Percentiles rank a stretch among this genome's conserved stretches.
Evolutionary conservation across 2,113 vertebrate genomes (phyloP).

Genomic region (Syrrhaptes paradoxus): DNA sequence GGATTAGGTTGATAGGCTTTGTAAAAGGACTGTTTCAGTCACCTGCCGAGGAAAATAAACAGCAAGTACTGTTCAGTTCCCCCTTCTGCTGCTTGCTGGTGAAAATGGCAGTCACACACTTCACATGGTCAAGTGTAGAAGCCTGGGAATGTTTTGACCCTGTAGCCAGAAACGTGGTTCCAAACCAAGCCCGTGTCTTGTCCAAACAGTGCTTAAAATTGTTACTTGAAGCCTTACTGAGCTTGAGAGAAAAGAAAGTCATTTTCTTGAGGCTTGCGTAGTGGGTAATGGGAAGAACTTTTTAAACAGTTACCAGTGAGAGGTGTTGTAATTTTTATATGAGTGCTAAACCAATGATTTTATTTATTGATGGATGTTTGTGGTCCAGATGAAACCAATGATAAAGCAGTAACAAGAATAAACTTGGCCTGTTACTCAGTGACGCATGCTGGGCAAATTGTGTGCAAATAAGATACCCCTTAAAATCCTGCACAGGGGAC

Average conservation of each 20-base stretch:
- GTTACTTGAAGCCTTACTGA: constrained; percentile 31
- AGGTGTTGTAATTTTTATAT: background rate
- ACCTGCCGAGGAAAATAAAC: constrained; percentile 17
- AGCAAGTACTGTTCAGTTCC: background rate
- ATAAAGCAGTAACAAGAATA: constrained; percentile 43
- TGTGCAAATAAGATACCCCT: background rate
- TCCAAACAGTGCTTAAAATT: constrained; percentile 2
- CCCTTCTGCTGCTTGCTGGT: background rate
- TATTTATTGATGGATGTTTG: constrained; percentile 64
- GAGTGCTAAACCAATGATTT: constrained; percentile 62
- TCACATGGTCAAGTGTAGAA: background rate
- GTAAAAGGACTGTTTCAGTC: constrained; percentile 52
- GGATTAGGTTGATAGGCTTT: constrained; percentile 56
- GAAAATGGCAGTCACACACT: background rate
- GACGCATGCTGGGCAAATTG: background rate
- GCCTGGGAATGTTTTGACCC: background rate
- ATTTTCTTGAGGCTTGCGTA: background rate
- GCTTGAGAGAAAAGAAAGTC: background rate
- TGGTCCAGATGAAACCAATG: constrained; percentile 63
- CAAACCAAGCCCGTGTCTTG: constrained; percentile 21
- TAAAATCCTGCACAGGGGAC: background rate
- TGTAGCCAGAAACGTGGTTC: background rate
- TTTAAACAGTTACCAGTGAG: background rate
- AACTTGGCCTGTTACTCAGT: constrained; percentile 20
- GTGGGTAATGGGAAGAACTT: background rate